A percentile compares a stretch with the other conserved stretches of the same genome.
Conservation (phyloP, 2,888 invertebrate species). For the Eustalomyia histrio region DNA sequence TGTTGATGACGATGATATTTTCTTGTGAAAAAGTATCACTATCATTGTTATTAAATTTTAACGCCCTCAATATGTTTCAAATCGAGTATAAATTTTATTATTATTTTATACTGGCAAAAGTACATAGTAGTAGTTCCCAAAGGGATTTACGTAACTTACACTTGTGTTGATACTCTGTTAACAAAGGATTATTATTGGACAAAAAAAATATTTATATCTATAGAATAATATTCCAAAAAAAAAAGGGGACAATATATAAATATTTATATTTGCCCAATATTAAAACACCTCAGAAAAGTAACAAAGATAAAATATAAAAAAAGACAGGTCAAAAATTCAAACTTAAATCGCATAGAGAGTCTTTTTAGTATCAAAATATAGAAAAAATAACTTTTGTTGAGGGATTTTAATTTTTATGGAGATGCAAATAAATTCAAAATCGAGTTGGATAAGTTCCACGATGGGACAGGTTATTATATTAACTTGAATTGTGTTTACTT, state of each 20-base stretch:
- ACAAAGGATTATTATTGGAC: conserved; percentile 27
- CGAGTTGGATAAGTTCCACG: no score
- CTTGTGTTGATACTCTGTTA: conserved; percentile 39
- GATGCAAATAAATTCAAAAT: no score
- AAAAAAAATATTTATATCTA: background rate
- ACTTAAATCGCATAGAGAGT: no score
- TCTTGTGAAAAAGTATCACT: conserved; percentile 39
- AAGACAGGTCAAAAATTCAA: no score
- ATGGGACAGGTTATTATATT: no score
- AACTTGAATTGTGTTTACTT: no score
- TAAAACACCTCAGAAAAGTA: conserved; percentile 8
- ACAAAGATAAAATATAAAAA: no score
- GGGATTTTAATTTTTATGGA: no score
- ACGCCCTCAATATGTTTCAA: conserved; percentile 67
- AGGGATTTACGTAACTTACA: conserved; percentile 37
- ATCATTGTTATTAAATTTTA: conserved; percentile 64
- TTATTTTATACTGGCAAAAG: conserved; percentile 33
- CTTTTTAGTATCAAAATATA: no score
- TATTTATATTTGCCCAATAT: background rate
- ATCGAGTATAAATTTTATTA: conserved; percentile 62
- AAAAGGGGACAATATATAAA: background rate
- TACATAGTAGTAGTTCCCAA: conserved; percentile 28
- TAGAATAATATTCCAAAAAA: background rate
- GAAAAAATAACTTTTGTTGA: no score
- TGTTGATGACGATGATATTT: conserved; percentile 27